Evolutionary conservation across 2,113 vertebrate species (phyloP), one percentile per base, ranked within the genome.

Genomic region (Melanerpes aurifrons): DNA sequence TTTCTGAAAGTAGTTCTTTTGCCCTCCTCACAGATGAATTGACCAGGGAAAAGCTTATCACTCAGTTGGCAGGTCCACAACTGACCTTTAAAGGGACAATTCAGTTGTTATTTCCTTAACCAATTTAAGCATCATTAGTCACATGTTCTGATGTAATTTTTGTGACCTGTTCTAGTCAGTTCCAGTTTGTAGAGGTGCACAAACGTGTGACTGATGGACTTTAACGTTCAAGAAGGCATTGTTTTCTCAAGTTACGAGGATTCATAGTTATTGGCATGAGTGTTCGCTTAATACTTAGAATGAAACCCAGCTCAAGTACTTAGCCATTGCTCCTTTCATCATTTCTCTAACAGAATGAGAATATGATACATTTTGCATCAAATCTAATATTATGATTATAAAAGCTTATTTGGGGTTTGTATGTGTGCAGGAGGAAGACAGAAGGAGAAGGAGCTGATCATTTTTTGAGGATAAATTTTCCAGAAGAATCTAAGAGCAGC

Each of bases 1-100:
- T 62, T 90, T 92, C 62, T 72, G 58, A 80, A 86, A 73, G 25
- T 68, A 31, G 43, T 82, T 76, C 12, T 92, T 90, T 80, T 87
- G 53, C 69, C 40, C n/a, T 3, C 31, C 48, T 87, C 71, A 58
- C 29, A 71, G 63, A 47, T 74, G 72, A 43, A 91, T 79, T 91
- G 91, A 76, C 43, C 43, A 87, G 81, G 69, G 53, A 78, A 83
- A 86, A 54, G 25, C 89, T 70, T 43, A 61, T 93, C 64, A 48
- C 64, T 63, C 22, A 31, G 15, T 11, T 90, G 83, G 53, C 63
- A 85, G 20, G 21, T 37, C 37, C 69, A 7, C 66, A 63, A 9
- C 43, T 85, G 89, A 62, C 56, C 50, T 93, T 59, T 68, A 26
- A 64, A 80, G 64, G 68, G 37, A 62, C 64, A 80, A 6, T 77